These are phyloP conservation scores for Cetoscarus ocellatus DNA, from an alignment of 2,797 vertebrate species.

Conservation along the genomic window DNA sequence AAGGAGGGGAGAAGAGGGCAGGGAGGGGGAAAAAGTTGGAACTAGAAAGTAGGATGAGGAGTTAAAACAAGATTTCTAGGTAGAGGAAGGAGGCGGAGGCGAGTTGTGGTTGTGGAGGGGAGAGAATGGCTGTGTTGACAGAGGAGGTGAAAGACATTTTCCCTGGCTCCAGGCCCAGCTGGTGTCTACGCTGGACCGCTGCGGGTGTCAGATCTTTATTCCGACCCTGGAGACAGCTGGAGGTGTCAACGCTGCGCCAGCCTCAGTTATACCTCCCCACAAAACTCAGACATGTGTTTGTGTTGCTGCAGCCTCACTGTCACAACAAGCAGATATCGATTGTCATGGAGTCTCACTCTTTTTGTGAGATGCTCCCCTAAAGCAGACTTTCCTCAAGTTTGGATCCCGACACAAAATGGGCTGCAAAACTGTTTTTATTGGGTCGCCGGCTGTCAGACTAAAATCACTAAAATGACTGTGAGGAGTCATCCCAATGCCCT, in stretches of 20 bases:
- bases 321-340: constrained; percentile 79
- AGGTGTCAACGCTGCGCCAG: constrained; percentile 82
- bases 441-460: too few relatives aligned
- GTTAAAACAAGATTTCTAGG: constrained; percentile 40
- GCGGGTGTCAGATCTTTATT: constrained; percentile 83
- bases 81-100: constrained; percentile 50
- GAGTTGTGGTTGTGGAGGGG: constrained; percentile 37
- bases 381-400: neutral
- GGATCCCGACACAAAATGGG: too few relatives aligned
- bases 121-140: constrained; percentile 67
- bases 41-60: constrained; percentile 41
- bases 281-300: constrained; percentile 79
- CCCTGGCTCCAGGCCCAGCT: constrained; percentile 82
- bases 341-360: constrained; percentile 56
- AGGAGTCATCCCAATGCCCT: too few relatives aligned
- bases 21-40: constrained; percentile 27
- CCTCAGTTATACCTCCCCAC: constrained; percentile 75
- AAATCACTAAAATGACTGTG: too few relatives aligned
- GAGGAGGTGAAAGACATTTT: constrained; percentile 77
- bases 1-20: constrained; percentile 30
- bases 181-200: constrained; percentile 76
- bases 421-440: too few relatives aligned
- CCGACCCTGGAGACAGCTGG: constrained; percentile 85
- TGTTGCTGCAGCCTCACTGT: constrained; percentile 74
- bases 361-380: constrained; percentile 10